Evolutionary conservation across 2,888 invertebrate genomes (phyloP).

Genomic region (Caradrina clavipalpis): DNA sequence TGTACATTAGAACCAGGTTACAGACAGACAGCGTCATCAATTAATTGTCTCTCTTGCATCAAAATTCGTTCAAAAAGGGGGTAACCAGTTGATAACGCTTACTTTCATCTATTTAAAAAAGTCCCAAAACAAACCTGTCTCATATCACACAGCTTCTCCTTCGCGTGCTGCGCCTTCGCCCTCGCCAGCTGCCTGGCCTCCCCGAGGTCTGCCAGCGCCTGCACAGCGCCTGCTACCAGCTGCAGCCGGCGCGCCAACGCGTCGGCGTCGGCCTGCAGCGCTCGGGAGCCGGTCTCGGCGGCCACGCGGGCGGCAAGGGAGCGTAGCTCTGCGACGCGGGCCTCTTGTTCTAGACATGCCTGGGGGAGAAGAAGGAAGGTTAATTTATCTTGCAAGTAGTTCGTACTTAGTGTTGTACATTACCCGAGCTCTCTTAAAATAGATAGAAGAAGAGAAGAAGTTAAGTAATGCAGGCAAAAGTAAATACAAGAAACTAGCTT

Average conservation of each 20-base stretch:
- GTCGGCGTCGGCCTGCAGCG: slow-evolving; percentile 95
- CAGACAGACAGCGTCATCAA: too few species aligned
- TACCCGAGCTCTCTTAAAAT: too few species aligned
- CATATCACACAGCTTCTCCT: slow-evolving; percentile 93
- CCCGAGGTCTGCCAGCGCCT: slow-evolving; percentile 94
- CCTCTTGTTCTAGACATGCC: slow-evolving; percentile 95
- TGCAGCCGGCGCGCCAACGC: slow-evolving; percentile 94
- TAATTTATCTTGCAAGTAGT: background rate
- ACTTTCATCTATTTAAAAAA: too few species aligned
- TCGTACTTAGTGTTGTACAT: too few species aligned
- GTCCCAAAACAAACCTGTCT: slow-evolving; percentile 92
- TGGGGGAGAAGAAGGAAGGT: slow-evolving; percentile 73
- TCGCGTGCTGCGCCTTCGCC: slow-evolving; percentile 91
- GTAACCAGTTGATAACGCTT: too few species aligned
- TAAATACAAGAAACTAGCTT: too few species aligned
- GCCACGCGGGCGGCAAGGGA: slow-evolving; percentile 95
- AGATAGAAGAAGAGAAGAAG: too few species aligned
- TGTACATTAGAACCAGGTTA: too few species aligned
- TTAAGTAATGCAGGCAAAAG: too few species aligned
- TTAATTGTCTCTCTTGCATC: too few species aligned
- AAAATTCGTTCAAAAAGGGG: too few species aligned
- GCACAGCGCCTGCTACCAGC: slow-evolving; percentile 94
- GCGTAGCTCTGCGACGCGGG: slow-evolving; percentile 94
- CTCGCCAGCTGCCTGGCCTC: slow-evolving; percentile 92
- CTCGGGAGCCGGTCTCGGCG: slow-evolving; percentile 94